A percentile compares a stretch with the other conserved stretches of the same genome.
These are phyloP conservation scores for Xylota sylvarum DNA, from an alignment of 2,888 invertebrate genomes.

Conservation along the genomic window DNA sequence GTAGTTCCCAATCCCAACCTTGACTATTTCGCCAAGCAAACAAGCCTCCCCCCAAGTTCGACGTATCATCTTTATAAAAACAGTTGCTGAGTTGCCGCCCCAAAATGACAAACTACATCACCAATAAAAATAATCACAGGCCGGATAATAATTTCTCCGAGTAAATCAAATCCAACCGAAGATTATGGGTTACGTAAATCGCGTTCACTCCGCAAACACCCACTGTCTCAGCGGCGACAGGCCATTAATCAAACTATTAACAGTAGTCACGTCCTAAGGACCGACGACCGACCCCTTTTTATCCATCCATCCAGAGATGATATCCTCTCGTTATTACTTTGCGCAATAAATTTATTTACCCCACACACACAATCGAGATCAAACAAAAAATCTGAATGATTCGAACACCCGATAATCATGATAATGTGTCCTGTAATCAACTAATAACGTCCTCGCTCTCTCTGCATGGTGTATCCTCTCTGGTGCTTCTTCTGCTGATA, in stretches of 20 bases:
- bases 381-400: constrained; percentile 68
- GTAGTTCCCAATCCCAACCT: no score
- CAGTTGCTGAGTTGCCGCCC: constrained; percentile 57
- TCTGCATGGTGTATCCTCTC: constrained; percentile 26
- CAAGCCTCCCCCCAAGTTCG: constrained; percentile 32
- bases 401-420: constrained; percentile 84
- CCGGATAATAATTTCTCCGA: constrained; percentile 57
- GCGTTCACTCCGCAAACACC: constrained; percentile 69
- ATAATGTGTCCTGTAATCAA: constrained; percentile 86
- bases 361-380: constrained; percentile 46
- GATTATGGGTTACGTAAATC: constrained; percentile 74
- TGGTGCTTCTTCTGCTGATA: constrained; percentile 60
- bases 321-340: constrained; percentile 49
- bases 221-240: constrained; percentile 80
- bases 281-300: constrained; percentile 72
- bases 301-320: constrained; percentile 32
- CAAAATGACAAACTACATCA: constrained; percentile 54
- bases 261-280: constrained; percentile 75
- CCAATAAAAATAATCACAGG: constrained; percentile 70
- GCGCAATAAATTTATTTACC: constrained; percentile 76
- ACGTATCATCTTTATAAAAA: constrained; percentile 1
- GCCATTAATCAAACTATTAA: constrained; percentile 85
- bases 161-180: constrained; percentile 75
- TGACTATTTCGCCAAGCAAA: constrained; percentile 55
- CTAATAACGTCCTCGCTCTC: constrained; percentile 83